These are phyloP conservation scores for Theristus sp. DNA, from an alignment of 2,888 invertebrate species.

Conservation along the genomic window DNA sequence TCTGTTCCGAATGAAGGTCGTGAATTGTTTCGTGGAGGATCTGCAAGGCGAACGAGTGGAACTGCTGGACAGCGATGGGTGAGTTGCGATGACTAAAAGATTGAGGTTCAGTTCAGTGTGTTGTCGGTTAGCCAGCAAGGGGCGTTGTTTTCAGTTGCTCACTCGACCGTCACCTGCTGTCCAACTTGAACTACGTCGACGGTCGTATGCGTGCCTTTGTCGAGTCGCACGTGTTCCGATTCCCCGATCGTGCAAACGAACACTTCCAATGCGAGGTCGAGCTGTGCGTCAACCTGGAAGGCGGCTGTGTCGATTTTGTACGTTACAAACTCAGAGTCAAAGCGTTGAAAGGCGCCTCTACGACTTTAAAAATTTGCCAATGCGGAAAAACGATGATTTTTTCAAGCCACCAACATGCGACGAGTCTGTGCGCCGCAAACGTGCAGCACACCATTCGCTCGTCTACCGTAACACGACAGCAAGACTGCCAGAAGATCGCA, in stretches of 20 bases:
- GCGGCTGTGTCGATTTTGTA: not conserved
- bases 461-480: no score
- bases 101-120: no score
- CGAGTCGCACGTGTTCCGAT: slow-evolving; percentile 7
- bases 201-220: slow-evolving; percentile 1
- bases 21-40: not conserved
- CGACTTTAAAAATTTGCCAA: no score
- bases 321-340: no score
- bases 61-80: not conserved
- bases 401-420: no score
- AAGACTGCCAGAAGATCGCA: no score
- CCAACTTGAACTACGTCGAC: slow-evolving; percentile 2
- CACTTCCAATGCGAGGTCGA: slow-evolving; percentile 6
- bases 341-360: no score
- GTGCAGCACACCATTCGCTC: no score
- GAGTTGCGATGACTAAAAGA: no score
- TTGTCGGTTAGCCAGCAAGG: no score
- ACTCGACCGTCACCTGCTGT: not conserved
- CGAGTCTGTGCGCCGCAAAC: no score
- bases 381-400: no score
- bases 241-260: slow-evolving; percentile 2
- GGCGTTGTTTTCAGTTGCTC: not conserved
- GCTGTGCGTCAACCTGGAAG: slow-evolving; percentile 3
- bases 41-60: not conserved
- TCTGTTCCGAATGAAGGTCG: not conserved